Conservation (phyloP, 2,797 vertebrate genomes). For the Todus mexicanus region DNA sequence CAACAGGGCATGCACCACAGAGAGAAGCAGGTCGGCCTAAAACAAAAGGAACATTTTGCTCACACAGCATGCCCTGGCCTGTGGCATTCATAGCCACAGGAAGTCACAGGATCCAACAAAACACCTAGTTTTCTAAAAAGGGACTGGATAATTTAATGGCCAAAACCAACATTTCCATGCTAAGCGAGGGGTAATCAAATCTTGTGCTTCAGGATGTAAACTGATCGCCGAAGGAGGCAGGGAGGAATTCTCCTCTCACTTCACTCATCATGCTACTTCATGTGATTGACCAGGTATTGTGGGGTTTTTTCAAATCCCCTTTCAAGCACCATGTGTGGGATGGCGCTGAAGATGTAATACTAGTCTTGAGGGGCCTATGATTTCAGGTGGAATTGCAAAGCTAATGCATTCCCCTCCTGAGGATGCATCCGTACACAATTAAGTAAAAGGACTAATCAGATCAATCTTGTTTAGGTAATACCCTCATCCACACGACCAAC, state of each 20-base stretch:
- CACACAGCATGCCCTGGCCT: conserved; percentile 7
- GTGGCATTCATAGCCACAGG: conserved; percentile 22
- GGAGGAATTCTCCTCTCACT: conserved; percentile 53
- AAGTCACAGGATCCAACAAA: conserved; percentile 18
- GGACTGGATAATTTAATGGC: conserved; percentile 65
- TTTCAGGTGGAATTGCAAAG: background rate
- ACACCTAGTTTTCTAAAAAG: background rate
- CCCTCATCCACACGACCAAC: background rate
- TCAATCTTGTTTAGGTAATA: background rate
- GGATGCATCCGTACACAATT: background rate
- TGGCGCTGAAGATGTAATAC: background rate
- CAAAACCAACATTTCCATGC: conserved; percentile 62
- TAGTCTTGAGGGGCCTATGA: background rate
- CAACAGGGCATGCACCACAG: background rate
- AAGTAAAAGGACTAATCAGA: background rate
- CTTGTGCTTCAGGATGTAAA: conserved; percentile 68
- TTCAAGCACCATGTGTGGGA: background rate
- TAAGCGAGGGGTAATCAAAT: conserved; percentile 63
- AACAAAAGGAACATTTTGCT: conserved; percentile 56
- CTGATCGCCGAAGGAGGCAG: conserved; percentile 48
- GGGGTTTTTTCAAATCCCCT: background rate
- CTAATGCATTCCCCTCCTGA: background rate
- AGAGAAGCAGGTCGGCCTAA: background rate
- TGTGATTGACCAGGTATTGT: background rate
- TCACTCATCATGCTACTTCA: background rate